Base-by-base conservation (phyloP, 2,113 vertebrate species). In the Channa maculata region DNA sequence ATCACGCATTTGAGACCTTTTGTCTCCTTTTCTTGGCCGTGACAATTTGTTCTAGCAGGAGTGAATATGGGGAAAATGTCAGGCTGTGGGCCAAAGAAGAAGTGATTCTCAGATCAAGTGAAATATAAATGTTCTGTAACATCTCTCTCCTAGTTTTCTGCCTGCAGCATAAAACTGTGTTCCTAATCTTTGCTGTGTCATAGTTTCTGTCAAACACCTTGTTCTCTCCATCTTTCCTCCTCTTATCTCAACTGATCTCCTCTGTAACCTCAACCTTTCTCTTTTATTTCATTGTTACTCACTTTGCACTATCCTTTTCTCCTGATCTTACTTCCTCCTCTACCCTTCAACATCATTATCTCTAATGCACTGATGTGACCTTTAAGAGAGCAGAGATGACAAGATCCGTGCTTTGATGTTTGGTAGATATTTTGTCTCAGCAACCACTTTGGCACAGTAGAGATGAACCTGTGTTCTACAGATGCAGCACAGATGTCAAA, bases 321-420 rank as follows among this genome's bases (percentile, higher is more conserved):
- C 58, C 52, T 77, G 61, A 60, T 76, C 63, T 73, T 59, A 58
- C 45, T 54, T 39, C 41, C 13, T 62, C 68, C 54, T n/a, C 14
- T 24, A 34, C 49, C 48, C 65, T 37, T 51, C 45, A 3, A 49
- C 48, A 53, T 72, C 53, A 63, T 58, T 71, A 60, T 80, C 82
- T 57, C 55, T 84, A 71, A 80, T 37, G 52, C 54, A 65, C 78
- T 64, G 76, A 79, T 74, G 50, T 73, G 80, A 87, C 87, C 84
- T 89, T 78, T 82, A 45, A 76, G 67, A 79, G 51, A 65, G 62
- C 63, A 41, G 49, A 76, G 77, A 57, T 65, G 64, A 79, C 85
- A 77, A 41, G 14, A 77, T 68, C 49, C 63, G 7, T 52, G 13
- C 77, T 85, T 88, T 76, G 71, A 89, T 91, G 77, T 79, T 60